Evolutionary conservation across 1,140 invertebrate species (phyloP).

Genomic region (Sarcophaga peregrina): DNA sequence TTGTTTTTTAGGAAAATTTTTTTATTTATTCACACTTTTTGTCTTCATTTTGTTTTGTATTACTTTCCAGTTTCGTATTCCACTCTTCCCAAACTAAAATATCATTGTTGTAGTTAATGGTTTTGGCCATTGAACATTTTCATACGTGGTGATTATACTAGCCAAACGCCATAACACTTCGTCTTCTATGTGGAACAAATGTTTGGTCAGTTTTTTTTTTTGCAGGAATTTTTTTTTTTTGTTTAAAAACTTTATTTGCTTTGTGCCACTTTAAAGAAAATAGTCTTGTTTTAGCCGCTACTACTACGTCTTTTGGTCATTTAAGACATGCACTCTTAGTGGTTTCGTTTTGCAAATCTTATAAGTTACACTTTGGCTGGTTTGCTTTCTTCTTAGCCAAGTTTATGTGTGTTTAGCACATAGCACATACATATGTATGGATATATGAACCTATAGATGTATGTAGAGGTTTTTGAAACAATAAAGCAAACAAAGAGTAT

Average conservation of each 20-base stretch:
- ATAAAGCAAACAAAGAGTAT: neutral
- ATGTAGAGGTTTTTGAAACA: neutral
- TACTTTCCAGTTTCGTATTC: too few relatives aligned
- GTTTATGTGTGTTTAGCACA: neutral
- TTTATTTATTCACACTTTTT: too few relatives aligned
- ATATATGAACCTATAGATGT: neutral
- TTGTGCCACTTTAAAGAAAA: slow-evolving; percentile 19
- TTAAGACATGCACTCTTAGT: slow-evolving; percentile 24
- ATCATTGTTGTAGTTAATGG: too few relatives aligned
- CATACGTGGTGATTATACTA: neutral
- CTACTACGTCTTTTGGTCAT: neutral
- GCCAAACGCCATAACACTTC: neutral
- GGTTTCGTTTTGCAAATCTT: neutral
- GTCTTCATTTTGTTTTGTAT: too few relatives aligned
- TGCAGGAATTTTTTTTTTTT: neutral
- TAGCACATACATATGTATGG: neutral
- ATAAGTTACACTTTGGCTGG: neutral
- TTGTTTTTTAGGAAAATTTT: too few relatives aligned
- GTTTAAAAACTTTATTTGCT: neutral
- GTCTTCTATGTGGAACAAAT: slow-evolving; percentile 1
- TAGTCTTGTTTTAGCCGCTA: neutral
- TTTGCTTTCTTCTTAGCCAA: neutral
- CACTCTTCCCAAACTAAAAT: too few relatives aligned
- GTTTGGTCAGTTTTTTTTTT: slow-evolving; percentile 21
- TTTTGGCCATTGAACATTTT: too few relatives aligned